A percentile compares a stretch with the other conserved stretches of the same genome.
Conservation (phyloP, 2,113 vertebrate species). For the Tamias sibiricus region DNA sequence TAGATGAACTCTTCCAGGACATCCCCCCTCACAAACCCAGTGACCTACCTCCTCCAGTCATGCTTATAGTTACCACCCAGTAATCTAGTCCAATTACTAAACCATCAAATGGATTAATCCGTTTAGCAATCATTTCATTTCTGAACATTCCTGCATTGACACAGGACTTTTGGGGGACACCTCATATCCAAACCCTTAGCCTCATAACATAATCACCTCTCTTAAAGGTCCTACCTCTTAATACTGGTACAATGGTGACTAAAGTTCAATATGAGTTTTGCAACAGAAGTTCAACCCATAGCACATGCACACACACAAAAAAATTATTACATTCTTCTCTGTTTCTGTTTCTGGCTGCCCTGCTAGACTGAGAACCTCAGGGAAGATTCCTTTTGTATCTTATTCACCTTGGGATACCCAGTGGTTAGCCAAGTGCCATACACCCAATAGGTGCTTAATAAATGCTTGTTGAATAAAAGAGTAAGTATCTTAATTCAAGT, state of each 20-base stretch:
- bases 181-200: no score
- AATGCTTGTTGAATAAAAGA: background rate
- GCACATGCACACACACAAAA: background rate
- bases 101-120: no score
- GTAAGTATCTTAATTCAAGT: background rate
- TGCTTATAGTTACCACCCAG: no score
- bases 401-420: background rate
- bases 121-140: no score
- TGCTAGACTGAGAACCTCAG: background rate
- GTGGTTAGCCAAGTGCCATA: background rate
- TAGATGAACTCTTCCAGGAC: no score
- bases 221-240: background rate
- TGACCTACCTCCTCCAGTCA: no score
- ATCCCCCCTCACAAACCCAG: no score
- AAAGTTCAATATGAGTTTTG: background rate
- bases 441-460: background rate
- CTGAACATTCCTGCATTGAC: no score
- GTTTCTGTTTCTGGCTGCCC: background rate
- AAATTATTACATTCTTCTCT: background rate
- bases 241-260: background rate
- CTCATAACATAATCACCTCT: background rate
- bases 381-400: background rate
- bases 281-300: background rate
- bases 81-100: no score
- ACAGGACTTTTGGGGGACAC: no score